Evolutionary conservation across 1,140 invertebrate genomes (phyloP), one percentile per base, ranked within the genome.

Genomic region (Theocolax elegans): DNA sequence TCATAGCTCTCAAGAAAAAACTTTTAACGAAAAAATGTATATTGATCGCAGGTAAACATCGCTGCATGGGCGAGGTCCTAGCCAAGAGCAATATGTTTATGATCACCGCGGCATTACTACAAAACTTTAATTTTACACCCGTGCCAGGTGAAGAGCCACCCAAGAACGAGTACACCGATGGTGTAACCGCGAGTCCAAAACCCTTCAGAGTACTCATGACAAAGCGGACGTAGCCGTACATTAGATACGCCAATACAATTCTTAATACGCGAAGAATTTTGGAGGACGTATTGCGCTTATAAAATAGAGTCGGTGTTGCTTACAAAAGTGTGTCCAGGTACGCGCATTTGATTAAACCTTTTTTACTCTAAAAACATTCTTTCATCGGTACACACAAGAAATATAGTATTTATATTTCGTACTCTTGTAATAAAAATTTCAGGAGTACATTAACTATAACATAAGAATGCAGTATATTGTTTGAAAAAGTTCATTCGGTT

Each of bases 11-110:
- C 31, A 6, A 6, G 31, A 6, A 35, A 35, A 35, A 35, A 48
- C 15, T n/a, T 44, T 44, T 44, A 44, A 38, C 35, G 19, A 46
- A 0, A 46, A 46, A 62, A 1, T 2, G 8, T 21, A 12, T 21
- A 19, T 48, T 48, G n/a, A 15, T 60, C 9, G 29, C 72, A 91
- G 91, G 91, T 12, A 94, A 92, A 76, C 91, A 92, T 79, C 89
- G 92, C 42, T 97, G 95, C 77, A 91, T 96, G 77, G 95, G 95
- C 10, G 94, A 97, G 85, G 86, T 90, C 19, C 79, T 97, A 58
- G 95, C 94, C 1, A 91, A 91, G 75, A 91, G 93, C 68, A 96
- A 96, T 75, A 87, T 97, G 12, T 97, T 97, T 75, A 78, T 96
- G 19, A 94, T 96, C 77, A 91, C 90, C 3, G 89, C 93, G 2